Evolutionary conservation across 2,888 invertebrate genomes (phyloP), one percentile per base, ranked within the genome.

Genomic region (Nemapogon koenigi): DNA sequence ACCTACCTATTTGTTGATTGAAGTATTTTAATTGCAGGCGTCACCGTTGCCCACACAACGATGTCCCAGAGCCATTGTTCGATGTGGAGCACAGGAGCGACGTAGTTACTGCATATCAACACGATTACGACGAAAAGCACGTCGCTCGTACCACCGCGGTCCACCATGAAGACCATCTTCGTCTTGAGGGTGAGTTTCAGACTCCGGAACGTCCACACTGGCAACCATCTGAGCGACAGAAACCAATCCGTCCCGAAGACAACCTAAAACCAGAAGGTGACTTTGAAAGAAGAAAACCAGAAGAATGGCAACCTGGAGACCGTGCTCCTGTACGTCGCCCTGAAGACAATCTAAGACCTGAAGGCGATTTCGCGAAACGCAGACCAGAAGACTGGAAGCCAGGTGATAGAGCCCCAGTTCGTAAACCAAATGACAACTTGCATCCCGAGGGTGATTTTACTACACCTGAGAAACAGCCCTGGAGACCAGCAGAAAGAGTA

Each of bases 41-140:
- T 50, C 93, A 93, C 73, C 86, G 89, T 55, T 93, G 93, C 70
- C 85, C 89, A 49, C 91, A 91, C 71, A 84, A 83, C 57, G 83
- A 84, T 63, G 76, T 81, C 70, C 80, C 75, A 62, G 78, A 80
- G 72, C 79, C 80, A 71, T 76, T 78, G 71, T 80, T 80, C 68
- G 79, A 76, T 71, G 79, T 78, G 70, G 75, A 67, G 67, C 76
- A 75, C 60, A 76, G 71, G 58, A 73, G 67, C 54, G 72, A 66
- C 61, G 72, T 81, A 63, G 81, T 82, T 42, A 83, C 84, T 49
- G 85, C 86, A 32, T 87, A 87, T 62, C 76, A 76, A 49, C 79
- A 82, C 50, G 86, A 87, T 55, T 87, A 81, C 66, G 83, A 85
- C 54, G 83, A 83, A 58, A 86, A 86, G 51, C 83, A 81, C 49